These are phyloP conservation scores for Rhinatrema bivittatum DNA, from an alignment of 2,797 vertebrate genomes.

Conservation along the genomic window DNA sequence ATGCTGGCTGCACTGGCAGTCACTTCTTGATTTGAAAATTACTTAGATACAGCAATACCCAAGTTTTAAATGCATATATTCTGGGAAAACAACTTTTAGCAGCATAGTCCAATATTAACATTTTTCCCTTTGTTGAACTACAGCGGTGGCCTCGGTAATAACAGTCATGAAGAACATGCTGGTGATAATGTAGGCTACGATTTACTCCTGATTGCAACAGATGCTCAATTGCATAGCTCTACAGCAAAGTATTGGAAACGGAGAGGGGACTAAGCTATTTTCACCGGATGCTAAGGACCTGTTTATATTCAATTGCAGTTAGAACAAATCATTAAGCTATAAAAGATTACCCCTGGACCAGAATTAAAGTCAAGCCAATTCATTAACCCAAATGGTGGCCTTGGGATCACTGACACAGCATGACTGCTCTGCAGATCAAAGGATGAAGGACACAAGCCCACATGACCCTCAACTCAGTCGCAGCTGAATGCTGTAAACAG, in stretches of 20 bases:
- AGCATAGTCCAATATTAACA: too few relatives aligned
- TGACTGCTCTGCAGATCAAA: slow-evolving; percentile 37
- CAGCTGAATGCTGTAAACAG: too few relatives aligned
- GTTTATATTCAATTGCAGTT: slow-evolving; percentile 43
- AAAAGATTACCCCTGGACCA: slow-evolving; percentile 53
- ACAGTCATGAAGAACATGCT: too few relatives aligned
- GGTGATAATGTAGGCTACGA: slow-evolving; percentile 10
- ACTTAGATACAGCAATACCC: too few relatives aligned
- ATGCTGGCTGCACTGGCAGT: too few relatives aligned
- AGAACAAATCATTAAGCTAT: slow-evolving; percentile 48
- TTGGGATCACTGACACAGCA: slow-evolving; percentile 43
- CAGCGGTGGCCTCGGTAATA: too few relatives aligned
- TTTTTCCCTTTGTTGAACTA: too few relatives aligned
- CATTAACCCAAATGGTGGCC: slow-evolving; percentile 49
- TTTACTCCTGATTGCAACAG: slow-evolving; percentile 46
- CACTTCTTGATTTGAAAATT: too few relatives aligned
- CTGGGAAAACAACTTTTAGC: too few relatives aligned
- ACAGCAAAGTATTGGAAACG: slow-evolving; percentile 52
- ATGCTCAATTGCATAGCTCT: slow-evolving; percentile 49
- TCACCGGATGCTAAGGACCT: slow-evolving; percentile 40
- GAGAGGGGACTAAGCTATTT: slow-evolving; percentile 47
- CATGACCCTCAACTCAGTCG: too few relatives aligned
- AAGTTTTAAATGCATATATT: too few relatives aligned
- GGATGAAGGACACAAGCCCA: too few relatives aligned
- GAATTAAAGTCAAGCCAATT: slow-evolving; percentile 56